phyloP scores from a whole-genome alignment of 2,113 vertebrate genomes.

The Fukomys damarensis region DNA sequence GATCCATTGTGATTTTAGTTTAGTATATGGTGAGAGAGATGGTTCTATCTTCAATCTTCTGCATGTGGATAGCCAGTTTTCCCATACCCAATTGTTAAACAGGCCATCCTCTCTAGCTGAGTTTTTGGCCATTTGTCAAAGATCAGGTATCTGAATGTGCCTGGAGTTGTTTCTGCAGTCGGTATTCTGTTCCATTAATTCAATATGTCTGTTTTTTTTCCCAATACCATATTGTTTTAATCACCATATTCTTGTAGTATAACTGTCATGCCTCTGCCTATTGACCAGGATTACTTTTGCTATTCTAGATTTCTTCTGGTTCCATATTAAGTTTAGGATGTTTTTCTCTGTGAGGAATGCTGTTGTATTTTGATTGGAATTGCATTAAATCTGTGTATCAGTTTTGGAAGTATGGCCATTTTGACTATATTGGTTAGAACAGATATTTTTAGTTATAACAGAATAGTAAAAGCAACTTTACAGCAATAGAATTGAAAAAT shows the following conservation, averaged over 20 bases:
- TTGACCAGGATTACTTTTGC: background rate
- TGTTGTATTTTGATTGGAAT: background rate
- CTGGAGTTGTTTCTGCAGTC: background rate
- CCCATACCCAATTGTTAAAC: background rate
- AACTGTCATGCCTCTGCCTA: background rate
- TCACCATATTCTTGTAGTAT: background rate
- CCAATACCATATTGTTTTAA: background rate
- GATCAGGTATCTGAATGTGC: background rate
- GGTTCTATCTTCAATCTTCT: background rate
- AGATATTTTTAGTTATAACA: background rate
- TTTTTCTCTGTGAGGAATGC: background rate
- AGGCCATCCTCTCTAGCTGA: background rate
- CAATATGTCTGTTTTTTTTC: background rate
- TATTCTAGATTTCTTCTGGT: background rate
- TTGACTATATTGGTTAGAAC: background rate
- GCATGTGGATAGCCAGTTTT: background rate
- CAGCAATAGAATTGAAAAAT: constrained; percentile 10
- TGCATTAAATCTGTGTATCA: background rate
- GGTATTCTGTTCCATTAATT: background rate
- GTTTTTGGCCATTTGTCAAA: background rate
- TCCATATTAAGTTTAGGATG: background rate
- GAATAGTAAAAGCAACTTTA: constrained; percentile 22
- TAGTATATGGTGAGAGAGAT: background rate
- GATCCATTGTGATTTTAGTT: background rate
- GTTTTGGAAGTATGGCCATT: background rate